phyloP scores from a whole-genome alignment of 2,888 invertebrate species.

The Gymnosoma rotundatum region DNA sequence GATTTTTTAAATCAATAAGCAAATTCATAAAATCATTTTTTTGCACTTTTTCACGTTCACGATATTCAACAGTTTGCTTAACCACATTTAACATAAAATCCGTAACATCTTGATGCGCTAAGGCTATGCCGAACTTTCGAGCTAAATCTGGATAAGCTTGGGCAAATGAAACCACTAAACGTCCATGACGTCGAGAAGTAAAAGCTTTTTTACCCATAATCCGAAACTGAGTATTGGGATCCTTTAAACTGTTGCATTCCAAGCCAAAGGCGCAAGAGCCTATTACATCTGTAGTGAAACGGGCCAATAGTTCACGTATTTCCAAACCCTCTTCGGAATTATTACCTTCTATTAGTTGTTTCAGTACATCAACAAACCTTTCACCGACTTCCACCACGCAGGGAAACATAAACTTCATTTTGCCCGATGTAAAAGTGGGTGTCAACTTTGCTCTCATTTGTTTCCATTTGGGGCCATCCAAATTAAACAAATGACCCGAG shows the following conservation, averaged over 20 bases:
- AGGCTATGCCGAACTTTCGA: slow-evolving; percentile 73
- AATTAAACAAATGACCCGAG: slow-evolving; percentile 79
- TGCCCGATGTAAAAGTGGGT: slow-evolving; percentile 83
- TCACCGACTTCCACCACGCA: slow-evolving; percentile 79
- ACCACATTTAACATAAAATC: slow-evolving; percentile 78
- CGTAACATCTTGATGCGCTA: slow-evolving; percentile 74
- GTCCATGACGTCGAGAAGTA: slow-evolving; percentile 71
- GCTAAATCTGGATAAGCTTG: slow-evolving; percentile 74
- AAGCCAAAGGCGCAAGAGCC: slow-evolving; percentile 83
- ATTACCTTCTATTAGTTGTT: slow-evolving; percentile 65
- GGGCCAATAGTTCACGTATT: slow-evolving; percentile 81
- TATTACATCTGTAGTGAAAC: slow-evolving; percentile 83
- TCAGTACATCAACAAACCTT: slow-evolving; percentile 74
- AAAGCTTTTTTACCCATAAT: slow-evolving; percentile 76
- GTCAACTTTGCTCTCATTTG: slow-evolving; percentile 82
- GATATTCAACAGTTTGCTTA: slow-evolving; percentile 79
- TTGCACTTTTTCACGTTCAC: slow-evolving; percentile 78
- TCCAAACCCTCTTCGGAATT: slow-evolving; percentile 74
- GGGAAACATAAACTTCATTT: slow-evolving; percentile 83
- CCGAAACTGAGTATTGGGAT: slow-evolving; percentile 81
- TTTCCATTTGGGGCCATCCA: slow-evolving; percentile 82
- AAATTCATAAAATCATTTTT: slow-evolving; percentile 84
- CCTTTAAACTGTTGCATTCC: slow-evolving; percentile 81
- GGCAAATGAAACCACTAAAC: slow-evolving; percentile 71
- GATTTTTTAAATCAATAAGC: slow-evolving; percentile 82